Percentiles rank a stretch among this genome's conserved stretches.
phyloP scores from a whole-genome alignment of 2,888 invertebrate genomes.

The Rhagium mordax region DNA sequence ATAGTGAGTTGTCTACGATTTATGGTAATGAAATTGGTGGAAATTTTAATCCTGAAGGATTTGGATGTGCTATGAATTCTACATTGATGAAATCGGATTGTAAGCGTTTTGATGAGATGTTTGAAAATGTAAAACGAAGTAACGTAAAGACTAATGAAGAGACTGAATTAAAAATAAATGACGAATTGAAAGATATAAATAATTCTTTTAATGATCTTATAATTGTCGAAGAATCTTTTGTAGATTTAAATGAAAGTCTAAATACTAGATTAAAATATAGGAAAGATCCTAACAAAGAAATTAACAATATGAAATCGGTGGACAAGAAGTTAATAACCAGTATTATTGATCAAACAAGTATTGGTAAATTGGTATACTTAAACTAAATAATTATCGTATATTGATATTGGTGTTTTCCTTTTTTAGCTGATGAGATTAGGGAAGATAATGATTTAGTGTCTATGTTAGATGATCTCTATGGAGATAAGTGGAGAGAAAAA shows the following conservation, averaged over 20 bases:
- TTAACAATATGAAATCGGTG: background rate
- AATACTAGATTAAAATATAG: constrained; percentile 17
- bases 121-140: constrained; percentile 41
- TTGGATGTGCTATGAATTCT: constrained; percentile 54
- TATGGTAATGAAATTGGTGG: constrained; percentile 45
- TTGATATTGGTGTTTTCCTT: background rate
- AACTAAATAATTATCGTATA: background rate
- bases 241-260: constrained; percentile 30
- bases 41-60: constrained; percentile 40
- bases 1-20: constrained; percentile 59
- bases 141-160: background rate
- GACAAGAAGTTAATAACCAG: background rate
- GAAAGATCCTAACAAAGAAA: background rate
- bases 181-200: constrained; percentile 17
- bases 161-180: background rate
- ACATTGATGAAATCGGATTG: constrained; percentile 50
- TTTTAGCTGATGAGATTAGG: background rate
- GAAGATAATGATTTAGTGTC: constrained; percentile 13
- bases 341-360: background rate
- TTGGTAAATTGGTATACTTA: background rate
- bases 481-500: constrained; percentile 64
- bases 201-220: constrained; percentile 34
- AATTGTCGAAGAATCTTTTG: constrained; percentile 41
- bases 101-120: constrained; percentile 58
- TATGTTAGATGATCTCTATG: constrained; percentile 65